Evolutionary conservation across 2,797 vertebrate species (phyloP).

Genomic region (Chanos chanos): DNA sequence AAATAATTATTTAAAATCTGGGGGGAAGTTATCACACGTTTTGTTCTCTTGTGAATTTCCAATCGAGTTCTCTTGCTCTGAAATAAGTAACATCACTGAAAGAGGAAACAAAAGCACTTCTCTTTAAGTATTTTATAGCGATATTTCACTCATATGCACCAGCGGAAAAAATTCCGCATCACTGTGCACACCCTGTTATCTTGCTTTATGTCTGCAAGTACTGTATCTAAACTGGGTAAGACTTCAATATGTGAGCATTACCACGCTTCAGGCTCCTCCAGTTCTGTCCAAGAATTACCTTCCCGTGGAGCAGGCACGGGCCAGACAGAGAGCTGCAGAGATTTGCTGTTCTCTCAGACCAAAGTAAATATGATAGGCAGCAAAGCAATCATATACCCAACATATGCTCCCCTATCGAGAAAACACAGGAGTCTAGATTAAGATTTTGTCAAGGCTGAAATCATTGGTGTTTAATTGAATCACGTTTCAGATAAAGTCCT

Average conservation of each 20-base stretch:
- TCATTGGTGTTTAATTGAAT: constrained; percentile 70
- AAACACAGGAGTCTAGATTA: constrained; percentile 75
- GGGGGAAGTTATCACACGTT: too few relatives aligned
- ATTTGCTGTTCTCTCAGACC: constrained; percentile 72
- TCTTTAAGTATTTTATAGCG: too few relatives aligned
- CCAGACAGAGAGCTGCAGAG: constrained; percentile 55
- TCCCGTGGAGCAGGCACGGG: constrained; percentile 62
- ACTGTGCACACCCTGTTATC: constrained; percentile 70
- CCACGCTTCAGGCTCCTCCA: constrained; percentile 78
- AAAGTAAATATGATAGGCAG: constrained; percentile 73
- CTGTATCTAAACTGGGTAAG: constrained; percentile 74
- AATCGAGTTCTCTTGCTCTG: too few relatives aligned
- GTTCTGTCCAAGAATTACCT: constrained; percentile 74
- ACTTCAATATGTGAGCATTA: constrained; percentile 78
- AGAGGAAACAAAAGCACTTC: too few relatives aligned
- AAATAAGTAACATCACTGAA: too few relatives aligned
- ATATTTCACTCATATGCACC: constrained; percentile 51
- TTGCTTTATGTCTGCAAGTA: constrained; percentile 59
- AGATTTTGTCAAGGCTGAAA: constrained; percentile 71
- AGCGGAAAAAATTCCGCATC: constrained; percentile 64
- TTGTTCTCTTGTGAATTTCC: too few relatives aligned
- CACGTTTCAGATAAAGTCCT: constrained; percentile 63
- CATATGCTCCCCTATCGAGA: constrained; percentile 69
- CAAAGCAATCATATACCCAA: constrained; percentile 71
- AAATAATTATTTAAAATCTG: too few relatives aligned